Conservation (phyloP, 2,797 vertebrate species). For the Tangara arthus region DNA sequence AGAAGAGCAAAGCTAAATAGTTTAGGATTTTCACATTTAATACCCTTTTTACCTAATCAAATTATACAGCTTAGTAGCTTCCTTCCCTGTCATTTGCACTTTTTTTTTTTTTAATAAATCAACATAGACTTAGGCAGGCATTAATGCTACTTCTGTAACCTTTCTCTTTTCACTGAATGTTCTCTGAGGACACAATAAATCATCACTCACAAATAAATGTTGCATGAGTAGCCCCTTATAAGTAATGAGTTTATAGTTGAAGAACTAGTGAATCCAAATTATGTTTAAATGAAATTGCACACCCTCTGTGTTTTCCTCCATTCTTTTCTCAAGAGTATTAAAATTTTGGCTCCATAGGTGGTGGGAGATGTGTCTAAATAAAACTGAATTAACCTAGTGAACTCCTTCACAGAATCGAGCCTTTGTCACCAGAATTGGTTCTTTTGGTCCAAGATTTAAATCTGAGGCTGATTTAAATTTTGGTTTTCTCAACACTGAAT, state of each 20-base stretch:
- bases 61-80: constrained; percentile 44
- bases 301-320: not conserved
- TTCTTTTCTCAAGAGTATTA: not conserved
- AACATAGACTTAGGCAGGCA: not conserved
- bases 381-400: not conserved
- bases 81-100: constrained; percentile 10
- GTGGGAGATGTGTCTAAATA: not conserved
- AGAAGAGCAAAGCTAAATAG: constrained; percentile 82
- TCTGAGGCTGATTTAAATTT: not conserved
- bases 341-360: not conserved
- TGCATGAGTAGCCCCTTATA: constrained; percentile 12
- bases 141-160: constrained; percentile 20
- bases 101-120: not conserved
- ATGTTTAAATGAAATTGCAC: constrained; percentile 24
- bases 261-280: constrained; percentile 16
- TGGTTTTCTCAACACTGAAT: not conserved
- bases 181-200: constrained; percentile 27
- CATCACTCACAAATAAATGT: constrained; percentile 47
- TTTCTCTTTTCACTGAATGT: constrained; percentile 13
- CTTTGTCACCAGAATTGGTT: not conserved
- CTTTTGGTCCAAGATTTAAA: not conserved
- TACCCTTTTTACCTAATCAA: constrained; percentile 73
- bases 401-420: not conserved
- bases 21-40: constrained; percentile 85
- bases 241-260: constrained; percentile 38